Percentiles rank a stretch among this genome's conserved stretches.
phyloP scores from a whole-genome alignment of 2,888 invertebrate species.

The Polyploca ridens region DNA sequence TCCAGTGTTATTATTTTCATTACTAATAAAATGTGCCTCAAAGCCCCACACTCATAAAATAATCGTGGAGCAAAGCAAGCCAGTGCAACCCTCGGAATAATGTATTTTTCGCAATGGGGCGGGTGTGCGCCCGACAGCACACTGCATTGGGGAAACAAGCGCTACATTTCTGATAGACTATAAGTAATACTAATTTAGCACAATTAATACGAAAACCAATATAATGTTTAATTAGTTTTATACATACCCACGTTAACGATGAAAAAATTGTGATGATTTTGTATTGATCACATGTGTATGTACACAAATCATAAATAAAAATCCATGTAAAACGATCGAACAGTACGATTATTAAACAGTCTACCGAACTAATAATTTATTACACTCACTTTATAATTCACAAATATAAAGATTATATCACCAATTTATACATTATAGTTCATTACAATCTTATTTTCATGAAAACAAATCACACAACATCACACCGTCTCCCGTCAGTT shows the following conservation, averaged over 20 bases:
- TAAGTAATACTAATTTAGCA: conserved; percentile 25
- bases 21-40: conserved; percentile 35
- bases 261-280: conserved; percentile 48
- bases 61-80: conserved; percentile 43
- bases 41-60: conserved; percentile 70
- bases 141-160: conserved; percentile 46
- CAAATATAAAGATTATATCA: conserved; percentile 5
- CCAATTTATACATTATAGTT: conserved; percentile 27
- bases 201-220: conserved; percentile 45
- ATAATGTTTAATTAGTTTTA: conserved; percentile 40
- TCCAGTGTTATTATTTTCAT: conserved; percentile 9
- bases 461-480: conserved; percentile 40
- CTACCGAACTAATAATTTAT: conserved; percentile 16
- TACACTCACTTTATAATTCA: conserved; percentile 11
- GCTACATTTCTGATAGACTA: conserved; percentile 24
- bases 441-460: conserved; percentile 44
- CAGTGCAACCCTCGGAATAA: conserved; percentile 67
- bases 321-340: conserved; percentile 29
- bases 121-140: conserved; percentile 44
- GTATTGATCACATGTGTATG: conserved; percentile 77
- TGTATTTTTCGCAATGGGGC: conserved; percentile 60
- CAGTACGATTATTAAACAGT: conserved; percentile 21
- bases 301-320: conserved; percentile 57
- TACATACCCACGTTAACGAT: conserved; percentile 69
- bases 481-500: conserved; percentile 36